Percentiles rank a stretch among this genome's conserved stretches.
Evolutionary conservation across 2,797 vertebrate species (phyloP).

Genomic region (Apogon hyalosoma): DNA sequence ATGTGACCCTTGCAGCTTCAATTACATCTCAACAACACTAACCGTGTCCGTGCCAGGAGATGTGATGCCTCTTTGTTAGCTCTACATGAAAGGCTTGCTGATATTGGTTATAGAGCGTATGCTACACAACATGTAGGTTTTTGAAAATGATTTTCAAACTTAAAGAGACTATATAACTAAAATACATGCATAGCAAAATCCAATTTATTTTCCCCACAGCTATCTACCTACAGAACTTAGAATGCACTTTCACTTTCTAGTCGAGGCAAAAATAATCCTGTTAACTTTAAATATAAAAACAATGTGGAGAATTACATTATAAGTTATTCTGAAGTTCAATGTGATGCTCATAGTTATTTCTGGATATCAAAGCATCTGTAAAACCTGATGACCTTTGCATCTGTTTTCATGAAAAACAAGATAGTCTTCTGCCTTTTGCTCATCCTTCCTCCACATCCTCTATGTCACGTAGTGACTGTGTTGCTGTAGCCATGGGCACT

Average conservation of each 20-base stretch:
- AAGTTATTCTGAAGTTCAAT: conserved; percentile 54
- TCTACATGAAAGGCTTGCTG: conserved; percentile 79
- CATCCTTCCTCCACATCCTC: conserved; percentile 53
- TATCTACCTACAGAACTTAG: conserved; percentile 32
- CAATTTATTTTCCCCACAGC: conserved; percentile 66
- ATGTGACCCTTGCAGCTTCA: conserved; percentile 86
- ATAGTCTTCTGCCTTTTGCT: conserved; percentile 34
- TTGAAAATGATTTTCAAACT: conserved; percentile 66
- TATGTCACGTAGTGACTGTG: conserved; percentile 55
- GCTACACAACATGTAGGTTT: conserved; percentile 49
- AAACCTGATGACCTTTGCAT: conserved; percentile 66
- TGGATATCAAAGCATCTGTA: conserved; percentile 61
- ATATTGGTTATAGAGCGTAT: conserved; percentile 70
- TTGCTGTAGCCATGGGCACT: conserved; percentile 59
- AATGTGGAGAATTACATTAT: conserved; percentile 47
- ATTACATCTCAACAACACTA: conserved; percentile 79
- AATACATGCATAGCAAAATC: conserved; percentile 68
- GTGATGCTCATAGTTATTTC: conserved; percentile 65
- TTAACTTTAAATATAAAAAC: conserved; percentile 49
- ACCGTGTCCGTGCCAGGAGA: conserved; percentile 69
- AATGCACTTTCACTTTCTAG: conserved; percentile 46
- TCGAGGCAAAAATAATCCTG: conserved; percentile 37
- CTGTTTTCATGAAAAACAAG: conserved; percentile 59
- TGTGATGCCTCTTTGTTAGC: conserved; percentile 78
- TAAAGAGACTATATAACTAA: conserved; percentile 64